Evolutionary conservation across 2,113 vertebrate genomes (phyloP).

Genomic region (Dicaeum eximium): DNA sequence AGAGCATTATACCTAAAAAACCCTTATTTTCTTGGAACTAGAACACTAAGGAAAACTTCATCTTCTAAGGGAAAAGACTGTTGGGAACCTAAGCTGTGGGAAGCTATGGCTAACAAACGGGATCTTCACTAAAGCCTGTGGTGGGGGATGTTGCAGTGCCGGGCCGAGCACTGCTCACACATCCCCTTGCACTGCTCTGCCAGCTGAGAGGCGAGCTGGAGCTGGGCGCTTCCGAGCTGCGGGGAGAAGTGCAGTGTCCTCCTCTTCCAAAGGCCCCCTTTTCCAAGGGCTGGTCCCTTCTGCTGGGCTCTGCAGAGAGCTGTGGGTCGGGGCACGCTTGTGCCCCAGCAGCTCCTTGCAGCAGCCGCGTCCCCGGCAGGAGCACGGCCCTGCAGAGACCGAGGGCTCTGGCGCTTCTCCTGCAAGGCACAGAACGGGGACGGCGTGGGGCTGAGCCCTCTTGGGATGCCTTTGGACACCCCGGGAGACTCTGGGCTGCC

Average conservation of each 20-base stretch:
- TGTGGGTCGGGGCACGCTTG: background rate
- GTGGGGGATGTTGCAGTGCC: fast-evolving
- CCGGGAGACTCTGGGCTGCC: background rate
- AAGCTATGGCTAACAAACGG: fast-evolving
- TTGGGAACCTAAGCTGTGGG: background rate
- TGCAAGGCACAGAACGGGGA: background rate
- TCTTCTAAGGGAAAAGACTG: too few relatives aligned
- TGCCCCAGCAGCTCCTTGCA: background rate
- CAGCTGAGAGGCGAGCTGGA: background rate
- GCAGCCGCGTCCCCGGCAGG: background rate
- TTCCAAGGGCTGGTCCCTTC: too few relatives aligned
- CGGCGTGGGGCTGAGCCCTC: background rate
- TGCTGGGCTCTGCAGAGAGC: background rate
- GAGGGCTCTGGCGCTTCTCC: background rate
- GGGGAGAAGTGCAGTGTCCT: background rate
- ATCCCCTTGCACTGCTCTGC: background rate
- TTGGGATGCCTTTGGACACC: background rate
- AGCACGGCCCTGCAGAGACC: background rate
- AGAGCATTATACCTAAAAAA: background rate
- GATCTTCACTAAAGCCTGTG: fast-evolving
- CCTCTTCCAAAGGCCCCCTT: background rate
- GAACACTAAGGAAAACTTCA: fast-evolving
- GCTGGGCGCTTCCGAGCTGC: background rate
- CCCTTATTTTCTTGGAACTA: background rate
- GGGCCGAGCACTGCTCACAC: background rate